Evolutionary conservation across 2,797 vertebrate genomes (phyloP).

Genomic region (Hydrophis major): DNA sequence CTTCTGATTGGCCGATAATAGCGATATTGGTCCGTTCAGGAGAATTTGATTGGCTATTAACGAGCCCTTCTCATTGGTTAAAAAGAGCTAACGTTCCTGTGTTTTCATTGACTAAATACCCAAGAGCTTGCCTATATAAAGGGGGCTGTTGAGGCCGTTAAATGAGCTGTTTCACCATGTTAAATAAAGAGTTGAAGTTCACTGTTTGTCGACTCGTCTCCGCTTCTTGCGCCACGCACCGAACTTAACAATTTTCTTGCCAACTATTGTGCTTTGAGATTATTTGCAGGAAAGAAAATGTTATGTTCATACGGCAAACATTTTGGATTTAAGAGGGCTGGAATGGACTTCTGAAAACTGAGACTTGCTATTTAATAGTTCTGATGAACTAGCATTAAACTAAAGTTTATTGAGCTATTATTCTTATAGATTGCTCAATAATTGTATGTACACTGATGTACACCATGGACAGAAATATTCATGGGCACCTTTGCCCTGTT

Average conservation of each 20-base stretch:
- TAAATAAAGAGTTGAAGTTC: too few relatives aligned
- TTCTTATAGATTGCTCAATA: not conserved
- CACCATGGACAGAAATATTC: not conserved
- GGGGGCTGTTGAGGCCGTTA: too few relatives aligned
- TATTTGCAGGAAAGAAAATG: not conserved
- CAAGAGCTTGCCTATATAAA: too few relatives aligned
- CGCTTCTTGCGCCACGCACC: too few relatives aligned
- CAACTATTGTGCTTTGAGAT: not conserved
- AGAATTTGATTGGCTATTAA: too few relatives aligned
- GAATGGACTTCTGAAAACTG: not conserved
- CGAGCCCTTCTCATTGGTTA: too few relatives aligned
- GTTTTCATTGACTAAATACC: too few relatives aligned
- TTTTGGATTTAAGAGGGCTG: not conserved
- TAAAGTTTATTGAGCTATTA: not conserved
- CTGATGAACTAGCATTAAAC: not conserved
- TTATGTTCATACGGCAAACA: not conserved
- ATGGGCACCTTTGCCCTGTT: not conserved
- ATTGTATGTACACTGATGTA: not conserved
- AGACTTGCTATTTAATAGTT: not conserved
- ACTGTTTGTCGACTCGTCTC: too few relatives aligned
- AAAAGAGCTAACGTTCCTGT: too few relatives aligned
- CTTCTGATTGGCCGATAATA: too few relatives aligned
- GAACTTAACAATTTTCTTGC: not conserved
- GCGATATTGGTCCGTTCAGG: too few relatives aligned
- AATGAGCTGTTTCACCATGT: too few relatives aligned